These are phyloP conservation scores for Patagioenas fasciata DNA, from an alignment of 2,113 vertebrate species.

Conservation along the genomic window DNA sequence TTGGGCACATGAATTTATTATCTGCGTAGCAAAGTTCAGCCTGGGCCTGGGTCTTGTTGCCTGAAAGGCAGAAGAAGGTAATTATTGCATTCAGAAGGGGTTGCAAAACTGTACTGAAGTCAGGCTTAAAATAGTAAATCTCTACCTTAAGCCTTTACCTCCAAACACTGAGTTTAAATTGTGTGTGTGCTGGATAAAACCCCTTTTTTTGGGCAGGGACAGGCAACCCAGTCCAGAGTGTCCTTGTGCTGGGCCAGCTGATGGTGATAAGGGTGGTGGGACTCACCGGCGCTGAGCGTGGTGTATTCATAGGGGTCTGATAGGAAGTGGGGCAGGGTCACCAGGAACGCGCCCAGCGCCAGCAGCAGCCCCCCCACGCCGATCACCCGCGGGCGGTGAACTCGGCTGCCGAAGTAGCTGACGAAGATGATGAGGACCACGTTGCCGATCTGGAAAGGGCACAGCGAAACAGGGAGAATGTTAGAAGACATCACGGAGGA, in stretches of 20 bases:
- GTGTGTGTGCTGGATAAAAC: fast-evolving
- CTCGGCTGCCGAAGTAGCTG: constrained; percentile 92
- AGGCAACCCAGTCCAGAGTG: fast-evolving
- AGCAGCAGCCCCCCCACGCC: constrained; percentile 89
- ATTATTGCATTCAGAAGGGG: neutral
- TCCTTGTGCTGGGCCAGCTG: neutral
- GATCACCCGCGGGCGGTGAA: constrained; percentile 90
- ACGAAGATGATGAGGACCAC: constrained; percentile 91
- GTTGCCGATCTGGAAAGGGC: constrained; percentile 85
- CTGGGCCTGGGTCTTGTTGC: constrained; percentile 66
- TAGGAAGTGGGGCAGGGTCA: constrained; percentile 95
- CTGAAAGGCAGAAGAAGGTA: constrained; percentile 38
- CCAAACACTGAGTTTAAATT: neutral
- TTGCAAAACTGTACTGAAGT: fast-evolving
- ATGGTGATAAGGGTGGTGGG: neutral
- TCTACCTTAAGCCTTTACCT: neutral
- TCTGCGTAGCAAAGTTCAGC: constrained; percentile 68
- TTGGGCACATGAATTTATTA: constrained; percentile 31
- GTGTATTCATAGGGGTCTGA: constrained; percentile 83
- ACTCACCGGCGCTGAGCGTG: constrained; percentile 12
- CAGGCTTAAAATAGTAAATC: neutral
- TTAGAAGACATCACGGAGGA: fast-evolving
- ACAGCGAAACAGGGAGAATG: neutral
- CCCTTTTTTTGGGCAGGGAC: fast-evolving
- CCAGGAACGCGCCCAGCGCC: constrained; percentile 84